These are phyloP conservation scores for Pygmarrhopalites habei DNA, from an alignment of 1,140 invertebrate genomes.

Conservation along the genomic window DNA sequence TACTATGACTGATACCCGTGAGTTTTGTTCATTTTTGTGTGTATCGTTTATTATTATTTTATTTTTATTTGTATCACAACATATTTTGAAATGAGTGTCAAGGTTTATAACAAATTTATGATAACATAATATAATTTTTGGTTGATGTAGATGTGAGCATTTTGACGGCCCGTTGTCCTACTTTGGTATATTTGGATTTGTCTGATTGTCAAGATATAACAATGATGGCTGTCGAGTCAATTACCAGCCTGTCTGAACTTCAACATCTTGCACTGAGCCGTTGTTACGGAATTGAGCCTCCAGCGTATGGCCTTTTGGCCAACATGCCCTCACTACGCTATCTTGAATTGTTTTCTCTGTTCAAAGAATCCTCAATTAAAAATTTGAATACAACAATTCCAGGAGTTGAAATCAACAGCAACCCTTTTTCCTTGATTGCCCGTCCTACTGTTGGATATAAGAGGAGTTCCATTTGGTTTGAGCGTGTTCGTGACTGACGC, in stretches of 20 bases:
- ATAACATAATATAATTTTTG: too few relatives aligned
- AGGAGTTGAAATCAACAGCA: conserved; percentile 58
- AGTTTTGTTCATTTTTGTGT: background rate
- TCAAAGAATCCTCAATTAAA: conserved; percentile 53
- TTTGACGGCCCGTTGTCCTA: background rate
- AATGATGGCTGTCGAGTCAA: conserved; percentile 2
- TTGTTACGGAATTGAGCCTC: conserved; percentile 67
- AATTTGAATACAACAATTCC: conserved; percentile 52
- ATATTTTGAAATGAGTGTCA: background rate
- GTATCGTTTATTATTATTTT: background rate
- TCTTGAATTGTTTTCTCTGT: conserved; percentile 68
- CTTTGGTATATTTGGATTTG: conserved; percentile 25
- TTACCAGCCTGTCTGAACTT: conserved; percentile 53
- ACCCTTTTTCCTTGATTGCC: conserved; percentile 69
- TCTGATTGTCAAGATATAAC: conserved; percentile 29
- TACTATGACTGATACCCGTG: conserved; percentile 7
- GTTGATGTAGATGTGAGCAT: conserved; percentile 17
- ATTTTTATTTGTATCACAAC: conserved; percentile 1
- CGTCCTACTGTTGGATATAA: conserved; percentile 76
- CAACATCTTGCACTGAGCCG: conserved; percentile 66
- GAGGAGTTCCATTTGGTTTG: conserved; percentile 79
- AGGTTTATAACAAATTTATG: too few relatives aligned
- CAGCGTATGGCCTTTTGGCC: conserved; percentile 51
- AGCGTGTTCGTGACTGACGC: conserved; percentile 66
- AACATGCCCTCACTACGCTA: conserved; percentile 54